phyloP scores from a whole-genome alignment of 1,140 invertebrate species.

The Neodiprion virginianus region DNA sequence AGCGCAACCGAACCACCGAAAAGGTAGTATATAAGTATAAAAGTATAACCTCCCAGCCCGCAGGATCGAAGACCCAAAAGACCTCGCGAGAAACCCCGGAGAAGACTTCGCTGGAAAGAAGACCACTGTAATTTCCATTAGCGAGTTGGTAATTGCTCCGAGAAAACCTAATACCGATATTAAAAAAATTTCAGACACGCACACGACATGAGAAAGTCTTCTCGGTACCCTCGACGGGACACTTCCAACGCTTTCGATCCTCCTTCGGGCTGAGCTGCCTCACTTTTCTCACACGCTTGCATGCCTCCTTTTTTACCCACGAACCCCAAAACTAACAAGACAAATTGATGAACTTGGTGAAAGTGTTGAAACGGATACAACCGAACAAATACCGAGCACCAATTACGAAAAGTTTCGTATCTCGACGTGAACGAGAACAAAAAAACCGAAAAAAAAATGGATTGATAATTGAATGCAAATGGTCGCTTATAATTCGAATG shows the following conservation, averaged over 20 bases:
- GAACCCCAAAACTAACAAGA: too few relatives aligned
- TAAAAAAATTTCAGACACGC: not conserved
- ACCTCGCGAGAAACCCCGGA: not conserved
- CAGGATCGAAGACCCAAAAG: not conserved
- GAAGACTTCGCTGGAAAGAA: not conserved
- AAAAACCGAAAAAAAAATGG: not conserved
- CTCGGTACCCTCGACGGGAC: too few relatives aligned
- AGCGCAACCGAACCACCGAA: not conserved
- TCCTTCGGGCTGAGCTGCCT: too few relatives aligned
- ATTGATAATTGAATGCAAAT: too few relatives aligned
- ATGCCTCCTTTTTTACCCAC: too few relatives aligned
- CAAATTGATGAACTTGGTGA: too few relatives aligned
- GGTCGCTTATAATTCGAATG: too few relatives aligned
- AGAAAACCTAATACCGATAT: not conserved
- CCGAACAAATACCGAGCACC: too few relatives aligned
- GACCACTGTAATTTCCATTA: conserved; percentile 57
- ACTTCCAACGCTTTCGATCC: too few relatives aligned
- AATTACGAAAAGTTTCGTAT: too few relatives aligned
- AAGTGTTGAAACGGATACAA: too few relatives aligned
- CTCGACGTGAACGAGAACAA: not conserved
- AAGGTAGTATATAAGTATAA: conserved; percentile 4
- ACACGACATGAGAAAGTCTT: not conserved
- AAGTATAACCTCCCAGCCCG: not conserved
- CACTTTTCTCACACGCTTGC: too few relatives aligned
- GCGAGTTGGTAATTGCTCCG: conserved; percentile 41